Evolutionary conservation across 2,113 vertebrate genomes (phyloP), one percentile per base, ranked within the genome.

Genomic region (Amphiprion ocellaris): DNA sequence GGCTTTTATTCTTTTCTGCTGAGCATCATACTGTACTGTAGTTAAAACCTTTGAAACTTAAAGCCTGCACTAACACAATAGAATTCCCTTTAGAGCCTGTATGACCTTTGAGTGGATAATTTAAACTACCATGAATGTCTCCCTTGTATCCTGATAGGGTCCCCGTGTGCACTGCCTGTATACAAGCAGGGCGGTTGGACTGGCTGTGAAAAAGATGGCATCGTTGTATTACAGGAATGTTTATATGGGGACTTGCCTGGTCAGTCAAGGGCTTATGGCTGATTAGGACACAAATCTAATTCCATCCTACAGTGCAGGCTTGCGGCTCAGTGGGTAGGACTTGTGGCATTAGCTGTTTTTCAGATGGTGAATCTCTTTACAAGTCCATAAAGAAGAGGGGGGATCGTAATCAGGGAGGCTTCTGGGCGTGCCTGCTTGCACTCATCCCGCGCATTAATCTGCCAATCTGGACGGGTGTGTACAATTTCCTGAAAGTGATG

Each of bases 241-340:
- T 86, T 79, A 83, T 65, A 76, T 8, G 39, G 75, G 73, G 76
- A 76, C 79, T 33, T 33, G 74, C 14, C 71, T 79, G 83, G 85
- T 70, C 87, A 88, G 80, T 92, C 81, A 74, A 82, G 85, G 81
- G 86, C 77, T 90, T 89, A 85, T 66, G 66, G 78, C 69, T 79
- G 86, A 90, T 92, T 89, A 84, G 81, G 62, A 81, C 84, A 81
- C 77, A 91, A 91, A 90, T 94, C 77, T 81, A 74, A 94, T 93
- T 94, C 77, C 91, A 37, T 71, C 41, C 78, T 81, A 53, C 81
- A 64, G 79, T 26, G 56, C 74, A 41, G 69, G 70, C 41, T 70
- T 21, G 63, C 37, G 33, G 79, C 83, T 88, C 67, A 64, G 85
- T 49, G 69, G 50, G 33, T 59, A 46, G 19, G 81, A 86, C 74